These are phyloP conservation scores for Brachionus paranguensis DNA, from an alignment of 1,140 invertebrate genomes.

Conservation along the genomic window DNA sequence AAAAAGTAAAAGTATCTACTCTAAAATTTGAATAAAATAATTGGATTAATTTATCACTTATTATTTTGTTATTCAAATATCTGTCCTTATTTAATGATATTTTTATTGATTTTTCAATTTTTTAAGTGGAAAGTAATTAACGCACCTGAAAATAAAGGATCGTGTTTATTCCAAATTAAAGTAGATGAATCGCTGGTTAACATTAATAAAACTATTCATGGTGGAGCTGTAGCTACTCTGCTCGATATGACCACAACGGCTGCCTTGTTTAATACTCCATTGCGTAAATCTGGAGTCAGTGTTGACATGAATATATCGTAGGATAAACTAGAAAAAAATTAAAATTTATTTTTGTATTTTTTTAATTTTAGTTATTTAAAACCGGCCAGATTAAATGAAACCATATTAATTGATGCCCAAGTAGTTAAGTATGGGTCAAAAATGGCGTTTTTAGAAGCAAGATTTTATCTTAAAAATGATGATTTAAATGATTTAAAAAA, in stretches of 20 bases:
- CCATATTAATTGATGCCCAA: conserved; percentile 8
- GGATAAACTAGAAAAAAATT: not conserved
- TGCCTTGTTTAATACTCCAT: conserved; percentile 11
- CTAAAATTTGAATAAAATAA: too few species aligned
- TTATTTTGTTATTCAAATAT: too few species aligned
- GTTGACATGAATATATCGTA: conserved; percentile 33
- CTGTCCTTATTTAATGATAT: not conserved
- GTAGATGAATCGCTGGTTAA: not conserved
- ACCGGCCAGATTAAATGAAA: not conserved
- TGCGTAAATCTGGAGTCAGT: not conserved
- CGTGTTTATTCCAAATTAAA: conserved; percentile 28
- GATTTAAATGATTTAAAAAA: not conserved
- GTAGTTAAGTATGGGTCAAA: conserved; percentile 5
- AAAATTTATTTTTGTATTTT: not conserved
- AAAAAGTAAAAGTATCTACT: too few species aligned
- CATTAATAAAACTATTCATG: conserved; percentile 23
- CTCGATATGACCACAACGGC: not conserved
- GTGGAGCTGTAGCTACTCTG: conserved; percentile 16
- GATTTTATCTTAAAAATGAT: not conserved
- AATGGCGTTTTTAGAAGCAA: conserved; percentile 18
- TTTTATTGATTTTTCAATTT: not conserved
- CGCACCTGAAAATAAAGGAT: conserved; percentile 8
- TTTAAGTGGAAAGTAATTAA: conserved; percentile 12
- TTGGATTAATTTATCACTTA: too few species aligned
- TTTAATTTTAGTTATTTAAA: conserved; percentile 17